These are phyloP conservation scores for Meteorus cinctellus DNA, from an alignment of 2,888 invertebrate species.

Conservation along the genomic window DNA sequence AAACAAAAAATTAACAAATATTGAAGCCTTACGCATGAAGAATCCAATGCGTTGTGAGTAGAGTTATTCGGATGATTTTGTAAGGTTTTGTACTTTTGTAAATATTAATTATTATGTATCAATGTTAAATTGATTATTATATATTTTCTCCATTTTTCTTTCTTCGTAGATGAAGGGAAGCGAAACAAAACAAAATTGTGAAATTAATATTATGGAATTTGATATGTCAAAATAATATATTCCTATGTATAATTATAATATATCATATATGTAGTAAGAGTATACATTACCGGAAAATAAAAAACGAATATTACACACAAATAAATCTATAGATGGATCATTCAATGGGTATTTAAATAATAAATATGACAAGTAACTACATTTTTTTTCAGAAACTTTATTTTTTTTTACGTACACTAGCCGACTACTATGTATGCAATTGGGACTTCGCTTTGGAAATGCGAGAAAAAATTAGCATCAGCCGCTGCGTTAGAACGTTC, in stretches of 20 bases:
- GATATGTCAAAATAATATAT: conserved; percentile 56
- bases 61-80: conserved; percentile 61
- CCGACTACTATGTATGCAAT: conserved; percentile 71
- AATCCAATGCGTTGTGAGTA: not conserved
- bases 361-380: not conserved
- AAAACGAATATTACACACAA: conserved; percentile 28
- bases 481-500: not conserved
- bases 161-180: not conserved
- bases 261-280: conserved; percentile 50
- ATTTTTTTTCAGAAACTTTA: conserved; percentile 71
- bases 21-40: conserved; percentile 61
- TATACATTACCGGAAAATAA: conserved; percentile 45
- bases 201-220: conserved; percentile 9
- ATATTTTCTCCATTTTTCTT: not conserved
- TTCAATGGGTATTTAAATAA: conserved; percentile 19
- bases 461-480: conserved; percentile 45
- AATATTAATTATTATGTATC: conserved; percentile 59
- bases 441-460: conserved; percentile 53
- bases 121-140: conserved; percentile 40
- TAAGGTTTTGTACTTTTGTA: conserved; percentile 73
- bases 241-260: conserved; percentile 51
- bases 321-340: not conserved
- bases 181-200: not conserved
- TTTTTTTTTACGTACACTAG: conserved; percentile 72
- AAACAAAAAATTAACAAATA: conserved; percentile 32